phyloP scores from a whole-genome alignment of 64 coral and sea anemone genomes.

The Cladopsammia gracilis region DNA sequence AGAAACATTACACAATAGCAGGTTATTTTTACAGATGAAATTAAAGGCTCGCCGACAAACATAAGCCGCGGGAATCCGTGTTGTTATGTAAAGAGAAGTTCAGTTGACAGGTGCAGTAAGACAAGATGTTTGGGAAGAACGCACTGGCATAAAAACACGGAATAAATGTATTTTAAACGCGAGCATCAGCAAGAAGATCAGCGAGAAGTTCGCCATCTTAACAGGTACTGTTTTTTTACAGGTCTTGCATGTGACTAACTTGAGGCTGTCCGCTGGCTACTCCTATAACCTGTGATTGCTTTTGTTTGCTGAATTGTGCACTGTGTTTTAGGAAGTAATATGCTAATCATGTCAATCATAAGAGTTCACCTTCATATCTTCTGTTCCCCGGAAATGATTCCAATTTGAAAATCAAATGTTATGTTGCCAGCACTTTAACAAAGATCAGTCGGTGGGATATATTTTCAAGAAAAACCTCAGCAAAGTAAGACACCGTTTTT shows the following conservation, averaged over 20 bases:
- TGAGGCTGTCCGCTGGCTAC: no score
- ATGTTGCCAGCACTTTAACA: no score
- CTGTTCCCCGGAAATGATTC: no score
- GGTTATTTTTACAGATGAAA: background rate
- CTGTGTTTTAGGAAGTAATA: background rate
- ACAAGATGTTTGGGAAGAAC: background rate
- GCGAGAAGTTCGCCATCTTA: no score
- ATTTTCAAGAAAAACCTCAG: background rate
- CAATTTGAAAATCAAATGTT: no score
- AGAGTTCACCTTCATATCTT: no score
- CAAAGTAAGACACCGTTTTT: background rate
- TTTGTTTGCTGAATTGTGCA: background rate
- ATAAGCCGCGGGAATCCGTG: slow-evolving; percentile 15
- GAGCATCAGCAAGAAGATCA: background rate
- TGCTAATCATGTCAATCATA: no score
- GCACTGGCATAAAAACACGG: background rate
- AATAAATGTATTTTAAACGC: background rate
- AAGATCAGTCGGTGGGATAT: no score
- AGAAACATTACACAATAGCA: background rate
- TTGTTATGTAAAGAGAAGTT: slow-evolving; percentile 28
- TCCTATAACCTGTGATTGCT: no score
- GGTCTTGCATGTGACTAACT: no score
- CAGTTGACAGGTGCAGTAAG: background rate
- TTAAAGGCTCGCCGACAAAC: background rate
- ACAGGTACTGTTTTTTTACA: background rate